These are phyloP conservation scores for Erythrolamprus reginae DNA, from an alignment of 2,113 vertebrate genomes.

Conservation along the genomic window DNA sequence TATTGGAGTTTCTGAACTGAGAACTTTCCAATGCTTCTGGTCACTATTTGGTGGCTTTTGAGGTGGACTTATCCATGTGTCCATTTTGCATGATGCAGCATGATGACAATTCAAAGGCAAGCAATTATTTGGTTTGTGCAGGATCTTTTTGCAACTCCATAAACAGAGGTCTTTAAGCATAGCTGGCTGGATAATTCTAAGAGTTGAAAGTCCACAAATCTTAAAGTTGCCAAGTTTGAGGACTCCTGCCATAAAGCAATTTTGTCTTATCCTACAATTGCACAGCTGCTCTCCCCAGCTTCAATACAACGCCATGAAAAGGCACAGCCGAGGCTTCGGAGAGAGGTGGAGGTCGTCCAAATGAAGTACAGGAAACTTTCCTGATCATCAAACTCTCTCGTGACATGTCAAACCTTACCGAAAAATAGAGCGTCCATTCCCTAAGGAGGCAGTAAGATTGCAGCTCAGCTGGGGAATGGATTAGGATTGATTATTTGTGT, in stretches of 20 bases:
- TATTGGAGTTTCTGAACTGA: not conserved
- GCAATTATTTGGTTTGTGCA: not conserved
- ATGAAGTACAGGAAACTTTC: not conserved
- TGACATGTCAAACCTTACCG: conserved; percentile 5
- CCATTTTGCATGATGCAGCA: not conserved
- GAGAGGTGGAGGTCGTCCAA: not conserved
- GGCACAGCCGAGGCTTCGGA: not conserved
- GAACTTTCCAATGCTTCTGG: not conserved
- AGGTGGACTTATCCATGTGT: not conserved
- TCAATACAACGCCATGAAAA: not conserved
- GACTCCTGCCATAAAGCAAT: not conserved
- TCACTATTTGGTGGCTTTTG: not conserved
- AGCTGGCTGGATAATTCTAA: too few relatives aligned
- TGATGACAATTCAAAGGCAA: not conserved
- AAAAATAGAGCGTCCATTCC: not conserved
- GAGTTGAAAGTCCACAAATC: too few relatives aligned
- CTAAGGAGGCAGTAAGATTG: conserved; percentile 27
- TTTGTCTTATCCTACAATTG: not conserved
- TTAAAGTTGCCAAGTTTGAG: too few relatives aligned
- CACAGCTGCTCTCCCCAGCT: not conserved
- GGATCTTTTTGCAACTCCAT: not conserved
- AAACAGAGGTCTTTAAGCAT: not conserved
- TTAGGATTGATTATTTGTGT: conserved; percentile 6
- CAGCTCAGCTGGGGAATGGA: not conserved
- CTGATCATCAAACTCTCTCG: not conserved